Evolutionary conservation across 2,797 vertebrate species (phyloP).

Genomic region (Botia almorhae): DNA sequence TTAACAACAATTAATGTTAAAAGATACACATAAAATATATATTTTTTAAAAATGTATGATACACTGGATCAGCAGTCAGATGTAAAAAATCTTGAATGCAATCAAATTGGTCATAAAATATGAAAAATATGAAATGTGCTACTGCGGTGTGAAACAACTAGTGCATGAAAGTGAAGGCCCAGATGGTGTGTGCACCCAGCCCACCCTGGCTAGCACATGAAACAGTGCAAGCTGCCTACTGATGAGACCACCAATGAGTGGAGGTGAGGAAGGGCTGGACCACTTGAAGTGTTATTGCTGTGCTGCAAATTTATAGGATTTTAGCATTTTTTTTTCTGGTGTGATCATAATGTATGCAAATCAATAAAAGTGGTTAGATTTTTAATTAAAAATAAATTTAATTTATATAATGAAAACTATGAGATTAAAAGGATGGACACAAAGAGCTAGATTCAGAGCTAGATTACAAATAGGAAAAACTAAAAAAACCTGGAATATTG

Average conservation of each 20-base stretch:
- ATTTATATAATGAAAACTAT: too few species aligned
- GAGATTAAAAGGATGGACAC: too few species aligned
- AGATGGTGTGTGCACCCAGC: slow-evolving; percentile 38
- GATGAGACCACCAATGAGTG: slow-evolving; percentile 23
- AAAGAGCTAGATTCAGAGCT: too few species aligned
- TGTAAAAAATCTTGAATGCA: neutral
- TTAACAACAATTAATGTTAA: too few species aligned
- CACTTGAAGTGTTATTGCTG: slow-evolving; percentile 7
- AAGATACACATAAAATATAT: too few species aligned
- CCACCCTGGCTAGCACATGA: slow-evolving; percentile 29
- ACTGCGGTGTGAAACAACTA: slow-evolving; percentile 14
- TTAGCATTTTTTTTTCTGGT: neutral
- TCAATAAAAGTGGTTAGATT: neutral
- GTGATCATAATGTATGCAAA: slow-evolving; percentile 3
- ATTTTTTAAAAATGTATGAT: neutral
- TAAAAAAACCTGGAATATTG: too few species aligned
- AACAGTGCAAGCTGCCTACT: neutral
- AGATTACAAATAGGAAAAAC: too few species aligned
- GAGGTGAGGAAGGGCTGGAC: slow-evolving; percentile 3
- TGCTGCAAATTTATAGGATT: neutral
- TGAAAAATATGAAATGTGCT: slow-evolving; percentile 18
- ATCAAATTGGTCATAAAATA: slow-evolving; percentile 14
- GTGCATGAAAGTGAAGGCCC: slow-evolving; percentile 32
- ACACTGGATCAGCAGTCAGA: neutral
- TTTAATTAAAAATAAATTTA: neutral